Evolutionary conservation across 2,888 invertebrate species (phyloP).

Genomic region (Pardosa pseudoannulata): DNA sequence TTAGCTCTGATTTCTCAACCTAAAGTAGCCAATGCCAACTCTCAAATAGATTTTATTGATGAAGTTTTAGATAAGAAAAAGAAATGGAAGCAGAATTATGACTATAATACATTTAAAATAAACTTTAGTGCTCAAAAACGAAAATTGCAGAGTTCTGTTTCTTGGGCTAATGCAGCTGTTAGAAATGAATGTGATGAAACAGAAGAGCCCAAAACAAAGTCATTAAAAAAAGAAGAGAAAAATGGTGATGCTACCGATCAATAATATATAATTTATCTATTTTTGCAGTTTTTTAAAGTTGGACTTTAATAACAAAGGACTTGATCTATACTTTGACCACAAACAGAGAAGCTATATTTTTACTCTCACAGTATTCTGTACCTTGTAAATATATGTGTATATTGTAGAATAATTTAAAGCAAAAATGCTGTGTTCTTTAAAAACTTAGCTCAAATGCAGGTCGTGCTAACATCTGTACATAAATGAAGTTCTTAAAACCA

Average conservation of each 20-base stretch:
- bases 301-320: not conserved
- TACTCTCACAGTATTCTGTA: conserved; percentile 15
- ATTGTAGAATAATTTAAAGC: not conserved
- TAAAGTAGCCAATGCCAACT: conserved; percentile 34
- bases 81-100: conserved; percentile 25
- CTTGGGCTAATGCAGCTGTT: conserved; percentile 45
- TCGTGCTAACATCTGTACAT: not conserved
- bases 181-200: conserved; percentile 14
- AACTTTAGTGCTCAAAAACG: conserved; percentile 39
- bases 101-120: conserved; percentile 17
- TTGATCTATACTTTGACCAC: conserved; percentile 3
- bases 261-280: conserved; percentile 14
- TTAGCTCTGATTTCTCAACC: conserved; percentile 55
- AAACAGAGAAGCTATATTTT: conserved; percentile 43
- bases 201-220: conserved; percentile 51
- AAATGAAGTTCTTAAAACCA: not conserved
- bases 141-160: conserved; percentile 63
- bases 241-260: not conserved
- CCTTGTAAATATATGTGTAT: conserved; percentile 43
- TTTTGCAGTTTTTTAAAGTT: conserved; percentile 14
- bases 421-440: not conserved
- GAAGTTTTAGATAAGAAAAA: conserved; percentile 47
- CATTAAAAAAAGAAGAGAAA: conserved; percentile 45
- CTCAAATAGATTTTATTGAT: conserved; percentile 37
- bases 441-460: conserved; percentile 1